These are phyloP conservation scores for Meliscaeva auricollis DNA, from an alignment of 2,888 invertebrate genomes.

Conservation along the genomic window DNA sequence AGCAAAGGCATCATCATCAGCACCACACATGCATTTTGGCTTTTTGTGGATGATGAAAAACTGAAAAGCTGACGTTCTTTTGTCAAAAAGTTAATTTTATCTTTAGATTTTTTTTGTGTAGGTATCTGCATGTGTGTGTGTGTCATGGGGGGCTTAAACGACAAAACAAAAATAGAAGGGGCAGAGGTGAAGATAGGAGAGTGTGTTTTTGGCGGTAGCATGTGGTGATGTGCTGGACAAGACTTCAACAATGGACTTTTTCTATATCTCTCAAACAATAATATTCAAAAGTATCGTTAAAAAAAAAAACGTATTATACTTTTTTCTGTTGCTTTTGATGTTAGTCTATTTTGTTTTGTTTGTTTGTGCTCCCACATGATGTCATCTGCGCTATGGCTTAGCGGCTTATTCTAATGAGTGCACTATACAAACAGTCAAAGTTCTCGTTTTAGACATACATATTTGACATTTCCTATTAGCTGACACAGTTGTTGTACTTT, in stretches of 20 bases:
- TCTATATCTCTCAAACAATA: conserved; percentile 54
- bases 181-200: conserved; percentile 11
- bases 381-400: conserved; percentile 60
- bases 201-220: neutral
- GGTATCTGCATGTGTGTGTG: conserved; percentile 1
- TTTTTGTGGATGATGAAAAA: conserved; percentile 52
- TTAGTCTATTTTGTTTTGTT: neutral
- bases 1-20: neutral
- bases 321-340: conserved; percentile 12
- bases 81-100: conserved; percentile 76
- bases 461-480: too few relatives aligned
- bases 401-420: neutral
- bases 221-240: conserved; percentile 54
- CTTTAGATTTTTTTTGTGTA: conserved; percentile 19
- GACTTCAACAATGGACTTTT: conserved; percentile 61
- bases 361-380: conserved; percentile 48
- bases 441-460: too few relatives aligned
- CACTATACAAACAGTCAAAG: neutral
- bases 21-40: conserved; percentile 47
- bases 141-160: conserved; percentile 6
- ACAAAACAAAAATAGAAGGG: conserved; percentile 29
- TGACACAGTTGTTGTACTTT: too few relatives aligned
- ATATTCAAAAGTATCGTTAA: conserved; percentile 48
- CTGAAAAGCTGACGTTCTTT: conserved; percentile 70
- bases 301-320: conserved; percentile 33